Base-by-base conservation (phyloP, 2,113 vertebrate species). In the Vombatus ursinus region DNA sequence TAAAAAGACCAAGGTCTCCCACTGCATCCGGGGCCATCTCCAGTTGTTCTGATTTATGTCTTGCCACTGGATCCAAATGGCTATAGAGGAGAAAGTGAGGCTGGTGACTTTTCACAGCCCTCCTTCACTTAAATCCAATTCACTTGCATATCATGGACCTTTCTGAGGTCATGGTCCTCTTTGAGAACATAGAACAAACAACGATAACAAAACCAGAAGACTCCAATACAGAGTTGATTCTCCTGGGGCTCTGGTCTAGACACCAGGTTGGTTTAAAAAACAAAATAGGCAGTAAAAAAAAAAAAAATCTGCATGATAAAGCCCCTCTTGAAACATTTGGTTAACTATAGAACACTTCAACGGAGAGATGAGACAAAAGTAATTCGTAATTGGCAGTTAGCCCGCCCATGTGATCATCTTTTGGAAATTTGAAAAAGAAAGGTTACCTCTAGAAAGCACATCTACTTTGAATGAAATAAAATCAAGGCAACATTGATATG, bases 341-440 rank as follows among this genome's bases (percentile, higher is more conserved):
- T 52, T 96, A 77, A 84, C 91, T 95, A 93, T 90, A 53, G n/a
- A 95, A 94, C 57, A 96, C 96, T 92, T 37, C 90, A 95, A 89
- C 52, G 52, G 92, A 96, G 52, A 91, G 47, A 24, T 92, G 89
- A 47, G 52, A 96, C 52, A 95, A 89, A 95, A 93, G 84, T 93
- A 77, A 77, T 97, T 95, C 94, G 92, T 92, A 52, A 91, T 91
- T 95, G 94, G 93, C 91, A 10, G 57, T 90, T 77, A 95, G 84
- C 50, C 31, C 23, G 93, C 28, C 50, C 28, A 90, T 89, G 47
- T 50, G 53, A 92, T 93, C 54, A 50, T 77, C 57, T 95, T 96
- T 95, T 96, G 44, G 93, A 95, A 96, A 93, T 48, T 37, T 84
- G 50, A 44, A 26, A 4, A 31, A 95, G 51, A 90, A 91, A 93